Base-by-base conservation (phyloP, 2,797 vertebrate species). In the Ambastaia sidthimunki region DNA sequence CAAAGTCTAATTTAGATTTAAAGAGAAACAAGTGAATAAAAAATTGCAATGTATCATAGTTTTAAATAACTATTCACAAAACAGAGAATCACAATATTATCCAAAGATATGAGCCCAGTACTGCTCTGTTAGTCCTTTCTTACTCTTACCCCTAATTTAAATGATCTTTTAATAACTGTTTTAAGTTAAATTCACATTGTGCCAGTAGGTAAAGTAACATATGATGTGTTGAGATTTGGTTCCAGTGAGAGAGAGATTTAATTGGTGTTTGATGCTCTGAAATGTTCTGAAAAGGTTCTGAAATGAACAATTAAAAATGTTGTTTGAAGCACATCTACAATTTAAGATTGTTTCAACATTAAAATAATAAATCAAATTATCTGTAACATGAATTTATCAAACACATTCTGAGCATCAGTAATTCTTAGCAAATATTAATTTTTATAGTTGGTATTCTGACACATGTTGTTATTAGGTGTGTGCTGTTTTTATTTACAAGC, bases 361-460 rank as follows among this genome's bases (percentile, higher is more conserved):
- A 62, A 57, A 82, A 78, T 81, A 75, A 74, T 48, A 67, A 84
- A 71, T 57, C 59, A 70, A 78, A 76, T 76, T 34, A 70, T 73
- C 69, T 44, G 69, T 25, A 52, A 55, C 63, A 69, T 73, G 66
- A 83, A 76, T 79, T 81, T 67, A 69, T 21, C 47, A 18, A 57
- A 31, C 67, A 60, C 37, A 47, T 23, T 65, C 44, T 69, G 65
- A 79, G 55, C 37, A 74, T 60, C 80, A 80, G 74, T 66, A 48
- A 66, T 72, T 82, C 34, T 54, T 28, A 76, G 54, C 52, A 80
- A 70, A 76, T 55, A 69, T 67, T 76, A 48, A 52, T 50, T 34
- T 28, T 31, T 9, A 74, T 73, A 60, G 77, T 70, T 59, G 65
- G 23, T 52, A 63, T 80, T 82, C 48, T 77, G 48, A 55, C 16